Percentiles rank a stretch among this genome's conserved stretches.
These are phyloP conservation scores for Scartelaos histophorus DNA, from an alignment of 2,113 vertebrate genomes.

Conservation along the genomic window DNA sequence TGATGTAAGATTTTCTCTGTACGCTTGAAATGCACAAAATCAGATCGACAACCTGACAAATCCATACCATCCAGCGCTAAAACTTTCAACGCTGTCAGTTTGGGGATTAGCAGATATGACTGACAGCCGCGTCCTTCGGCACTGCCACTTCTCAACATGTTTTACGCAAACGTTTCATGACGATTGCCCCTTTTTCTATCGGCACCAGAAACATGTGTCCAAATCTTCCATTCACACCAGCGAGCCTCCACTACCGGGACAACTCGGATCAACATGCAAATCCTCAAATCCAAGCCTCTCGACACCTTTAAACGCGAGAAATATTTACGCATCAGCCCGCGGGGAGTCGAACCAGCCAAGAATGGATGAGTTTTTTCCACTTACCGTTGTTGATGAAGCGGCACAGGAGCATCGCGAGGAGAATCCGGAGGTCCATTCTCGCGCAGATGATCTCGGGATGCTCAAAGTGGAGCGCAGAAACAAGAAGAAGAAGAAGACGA, in stretches of 20 bases:
- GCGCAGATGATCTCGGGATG: conserved; percentile 5
- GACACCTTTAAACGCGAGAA: not conserved
- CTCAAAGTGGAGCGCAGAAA: not conserved
- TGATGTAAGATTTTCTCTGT: not conserved
- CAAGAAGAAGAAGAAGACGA: too few relatives aligned
- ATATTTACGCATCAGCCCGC: not conserved
- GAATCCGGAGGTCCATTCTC: conserved; percentile 34
- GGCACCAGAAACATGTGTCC: not conserved
- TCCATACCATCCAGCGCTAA: not conserved
- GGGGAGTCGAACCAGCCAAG: not conserved
- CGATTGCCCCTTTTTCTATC: not conserved
- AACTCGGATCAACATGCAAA: conserved; percentile 3
- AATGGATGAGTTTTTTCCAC: conserved; percentile 7
- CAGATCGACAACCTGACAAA: not conserved
- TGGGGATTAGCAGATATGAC: not conserved
- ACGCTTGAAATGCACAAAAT: not conserved
- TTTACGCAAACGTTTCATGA: not conserved
- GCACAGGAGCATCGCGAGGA: conserved; percentile 35
- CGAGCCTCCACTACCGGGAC: not conserved
- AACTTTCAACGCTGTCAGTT: not conserved
- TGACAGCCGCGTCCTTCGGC: not conserved
- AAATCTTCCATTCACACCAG: not conserved
- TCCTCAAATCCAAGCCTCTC: not conserved
- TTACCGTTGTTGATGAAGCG: conserved; percentile 43
- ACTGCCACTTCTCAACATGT: not conserved